Base-by-base conservation (phyloP, 1,140 invertebrate genomes). In the Trichogramma pretiosum region DNA sequence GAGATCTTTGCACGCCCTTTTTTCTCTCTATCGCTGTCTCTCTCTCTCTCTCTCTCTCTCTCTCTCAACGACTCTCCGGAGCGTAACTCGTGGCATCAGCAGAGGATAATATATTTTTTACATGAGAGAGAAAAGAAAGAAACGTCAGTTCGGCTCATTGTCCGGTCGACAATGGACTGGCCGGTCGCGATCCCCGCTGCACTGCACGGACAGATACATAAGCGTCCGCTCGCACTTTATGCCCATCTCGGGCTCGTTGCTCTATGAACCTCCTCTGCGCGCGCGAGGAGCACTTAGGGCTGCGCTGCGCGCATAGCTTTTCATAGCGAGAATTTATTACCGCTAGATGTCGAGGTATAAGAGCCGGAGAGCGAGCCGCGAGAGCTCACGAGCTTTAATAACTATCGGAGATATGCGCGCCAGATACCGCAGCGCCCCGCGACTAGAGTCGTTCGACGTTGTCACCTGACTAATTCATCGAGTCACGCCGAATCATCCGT, bases 391-490 rank as follows among this genome's bases (percentile, higher is more conserved):
- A 19, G 22, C 24, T 30, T 28, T 41, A 51, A 30, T 38, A 56
- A 45, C 53, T 50, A 44, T 54, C 54, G 51, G 48, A 57, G 62
- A 61, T 57, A 64, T 53, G 58, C 54, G 58, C 59, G 63, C n/a
- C n/a, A n/a, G n/a, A n/a, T n/a, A n/a, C n/a, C n/a, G n/a, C n/a
- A n/a, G n/a, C n/a, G n/a, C n/a, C n/a, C n/a, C n/a, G n/a, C n/a
- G n/a, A n/a, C n/a, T n/a, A n/a, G n/a, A n/a, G n/a, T n/a, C n/a
- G n/a, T n/a, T n/a, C n/a, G n/a, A n/a, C n/a, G n/a, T n/a, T n/a
- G n/a, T n/a, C 54, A 58, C 65, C 61, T 64, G 64, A 67, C 64
- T 65, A 71, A 71, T 68, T 55, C 62, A 64, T 66, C 61, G 56
- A 66, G 64, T 68, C 61, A 65, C 62, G 60, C 52, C 47, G 52